A percentile compares a stretch with the other conserved stretches of the same genome.
Evolutionary conservation across 2,888 invertebrate species (phyloP).

Genomic region (Bugulina stolonifera): DNA sequence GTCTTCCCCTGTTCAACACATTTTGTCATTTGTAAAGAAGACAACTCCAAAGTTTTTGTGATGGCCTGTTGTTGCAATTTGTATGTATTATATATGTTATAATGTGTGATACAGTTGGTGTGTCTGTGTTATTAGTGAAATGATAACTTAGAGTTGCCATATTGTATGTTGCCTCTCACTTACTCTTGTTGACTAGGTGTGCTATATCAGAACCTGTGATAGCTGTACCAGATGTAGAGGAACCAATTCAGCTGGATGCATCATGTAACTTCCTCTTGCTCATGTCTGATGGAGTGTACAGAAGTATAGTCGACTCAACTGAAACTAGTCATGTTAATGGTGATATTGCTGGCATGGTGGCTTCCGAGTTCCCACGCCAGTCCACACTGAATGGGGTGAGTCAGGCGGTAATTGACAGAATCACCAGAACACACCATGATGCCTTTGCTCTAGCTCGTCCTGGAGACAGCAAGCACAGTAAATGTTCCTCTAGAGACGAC

Average conservation of each 20-base stretch:
- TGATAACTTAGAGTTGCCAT: no score
- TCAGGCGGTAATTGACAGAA: constrained; percentile 76
- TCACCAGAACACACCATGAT: constrained; percentile 75
- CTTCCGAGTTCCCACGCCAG: constrained; percentile 64
- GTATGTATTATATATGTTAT: no score
- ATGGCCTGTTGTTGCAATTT: no score
- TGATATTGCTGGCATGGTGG: constrained; percentile 47
- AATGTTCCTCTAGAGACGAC: constrained; percentile 65
- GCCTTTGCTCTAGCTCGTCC: constrained; percentile 60
- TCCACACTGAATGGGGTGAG: constrained; percentile 74
- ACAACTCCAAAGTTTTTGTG: no score
- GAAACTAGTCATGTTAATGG: constrained; percentile 66
- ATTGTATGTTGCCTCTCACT: no score
- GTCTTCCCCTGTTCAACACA: no score
- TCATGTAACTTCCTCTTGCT: constrained; percentile 75
- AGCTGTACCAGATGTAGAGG: constrained; percentile 75
- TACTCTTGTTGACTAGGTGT: no score
- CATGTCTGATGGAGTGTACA: constrained; percentile 78
- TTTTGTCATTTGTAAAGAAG: no score
- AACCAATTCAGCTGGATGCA: constrained; percentile 71
- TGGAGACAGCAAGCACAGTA: constrained; percentile 33
- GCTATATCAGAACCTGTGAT: constrained; percentile 74
- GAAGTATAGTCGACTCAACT: constrained; percentile 72
- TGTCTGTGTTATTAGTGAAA: no score
- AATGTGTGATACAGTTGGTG: no score